Base-by-base conservation (phyloP, 2,113 vertebrate genomes). In the Alectura lathami region DNA sequence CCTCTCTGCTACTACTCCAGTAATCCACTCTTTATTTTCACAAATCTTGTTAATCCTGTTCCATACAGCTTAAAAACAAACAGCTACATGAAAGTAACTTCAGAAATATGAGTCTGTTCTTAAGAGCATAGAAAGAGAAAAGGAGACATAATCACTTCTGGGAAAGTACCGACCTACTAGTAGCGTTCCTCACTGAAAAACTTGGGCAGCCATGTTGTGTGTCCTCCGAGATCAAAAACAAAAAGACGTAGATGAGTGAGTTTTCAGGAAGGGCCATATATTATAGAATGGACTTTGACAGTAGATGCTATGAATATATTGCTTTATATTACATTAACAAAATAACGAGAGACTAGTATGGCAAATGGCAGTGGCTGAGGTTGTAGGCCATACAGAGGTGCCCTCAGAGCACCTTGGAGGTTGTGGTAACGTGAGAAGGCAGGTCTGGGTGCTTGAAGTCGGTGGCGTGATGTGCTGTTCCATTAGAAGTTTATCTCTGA, bases 191-290 rank as follows among this genome's bases (percentile, higher is more conserved):
- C 17, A 12, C 29, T 68, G 38, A 16, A 48, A 11, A 26, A 69
- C 8, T 0, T 48, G 27, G 50, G 12, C 14, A 48, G 1, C 50
- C 21, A 1, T 0, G 3, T 32, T 8, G 3, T 3, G 9, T 16
- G 63, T 4, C 43, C 29, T 48, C 30, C 24, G 53, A 56, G 32
- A 26, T 38, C 30, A 30, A 63, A 68, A 68, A 23, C n/a, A 17
- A 48, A 66, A 56, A 38, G n/a, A n/a, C 4, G 2, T 30, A 3
- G 12, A 6, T 6, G 11, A 32, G 12, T 8, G 34, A 29, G 15
- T 51, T 80, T 80, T 69, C 0, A 2, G 32, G 42, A 56, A 84
- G 38, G 3, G 20, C 32, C 17, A 27, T 34, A 30, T 18, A 43
- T n/a, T 4, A 56, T 23, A 17, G 54, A 68, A 68, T 34, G 21